Percentiles rank a stretch among this genome's conserved stretches.
Evolutionary conservation across 2,113 vertebrate genomes (phyloP).

Genomic region (Copsychus sechellarum): DNA sequence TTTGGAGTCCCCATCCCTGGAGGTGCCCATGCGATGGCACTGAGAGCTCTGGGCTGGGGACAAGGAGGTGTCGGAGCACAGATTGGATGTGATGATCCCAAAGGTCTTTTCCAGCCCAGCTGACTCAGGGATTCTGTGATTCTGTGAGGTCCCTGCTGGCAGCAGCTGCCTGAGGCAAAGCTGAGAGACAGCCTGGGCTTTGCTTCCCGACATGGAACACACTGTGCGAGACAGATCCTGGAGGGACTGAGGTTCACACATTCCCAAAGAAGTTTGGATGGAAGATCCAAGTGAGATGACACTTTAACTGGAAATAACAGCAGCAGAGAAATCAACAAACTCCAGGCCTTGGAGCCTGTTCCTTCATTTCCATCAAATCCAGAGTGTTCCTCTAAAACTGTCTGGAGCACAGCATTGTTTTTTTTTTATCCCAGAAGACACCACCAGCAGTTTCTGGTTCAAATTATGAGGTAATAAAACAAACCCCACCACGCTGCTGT

Average conservation of each 20-base stretch:
- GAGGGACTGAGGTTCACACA: constrained; percentile 8
- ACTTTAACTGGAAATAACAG: constrained; percentile 56
- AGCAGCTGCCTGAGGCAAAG: background rate
- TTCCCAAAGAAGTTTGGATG: constrained; percentile 7
- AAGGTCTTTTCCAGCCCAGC: background rate
- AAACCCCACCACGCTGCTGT: background rate
- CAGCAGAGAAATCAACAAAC: constrained; percentile 60
- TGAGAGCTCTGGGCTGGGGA: background rate
- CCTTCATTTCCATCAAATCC: background rate
- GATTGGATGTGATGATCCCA: background rate
- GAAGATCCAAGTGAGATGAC: constrained; percentile 36
- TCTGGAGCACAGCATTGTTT: constrained; percentile 14
- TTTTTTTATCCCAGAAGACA: background rate
- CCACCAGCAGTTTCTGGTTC: constrained; percentile 44
- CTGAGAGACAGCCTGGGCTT: background rate
- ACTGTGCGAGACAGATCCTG: background rate
- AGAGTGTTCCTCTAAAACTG: background rate
- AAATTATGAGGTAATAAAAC: constrained; percentile 40
- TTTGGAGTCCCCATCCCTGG: background rate
- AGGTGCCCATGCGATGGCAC: background rate
- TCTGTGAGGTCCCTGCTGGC: background rate
- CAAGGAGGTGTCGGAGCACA: background rate
- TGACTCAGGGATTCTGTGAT: background rate
- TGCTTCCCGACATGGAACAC: background rate
- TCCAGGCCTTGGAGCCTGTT: constrained; percentile 30